Conservation (phyloP, 1,140 invertebrate genomes). For the Helicoverpa armigera region DNA sequence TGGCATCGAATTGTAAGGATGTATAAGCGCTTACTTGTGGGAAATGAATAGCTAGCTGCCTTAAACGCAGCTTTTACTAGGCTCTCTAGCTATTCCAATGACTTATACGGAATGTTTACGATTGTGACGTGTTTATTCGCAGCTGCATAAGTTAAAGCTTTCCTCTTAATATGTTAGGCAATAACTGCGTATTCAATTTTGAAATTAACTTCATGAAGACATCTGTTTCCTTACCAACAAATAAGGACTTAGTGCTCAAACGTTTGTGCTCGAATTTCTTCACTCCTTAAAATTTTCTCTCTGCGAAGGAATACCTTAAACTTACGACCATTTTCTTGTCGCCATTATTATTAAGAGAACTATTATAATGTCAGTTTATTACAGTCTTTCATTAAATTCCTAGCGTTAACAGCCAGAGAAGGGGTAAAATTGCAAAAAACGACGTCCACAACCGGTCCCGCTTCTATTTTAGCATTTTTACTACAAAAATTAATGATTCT, state of each 20-base stretch:
- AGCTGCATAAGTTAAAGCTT: background rate
- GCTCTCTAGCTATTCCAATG: background rate
- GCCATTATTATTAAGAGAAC: conserved; percentile 54
- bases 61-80: background rate
- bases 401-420: conserved; percentile 8
- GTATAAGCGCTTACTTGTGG: conserved; percentile 32
- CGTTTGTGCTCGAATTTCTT: too few relatives aligned
- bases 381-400: conserved; percentile 63
- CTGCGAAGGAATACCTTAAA: too few relatives aligned
- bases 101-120: conserved; percentile 8
- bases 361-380: conserved; percentile 65
- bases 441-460: background rate
- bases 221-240: too few relatives aligned
- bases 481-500: conserved; percentile 14
- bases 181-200: background rate
- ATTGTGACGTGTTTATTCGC: background rate
- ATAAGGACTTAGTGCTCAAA: too few relatives aligned
- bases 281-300: too few relatives aligned
- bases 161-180: background rate
- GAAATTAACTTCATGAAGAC: too few relatives aligned
- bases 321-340: conserved; percentile 49
- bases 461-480: background rate
- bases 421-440: background rate
- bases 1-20: conserved; percentile 38
- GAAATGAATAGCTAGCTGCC: conserved; percentile 47